Evolutionary conservation across 2,888 invertebrate species (phyloP), one percentile per base, ranked within the genome.

Genomic region (Apotomis capreana): DNA sequence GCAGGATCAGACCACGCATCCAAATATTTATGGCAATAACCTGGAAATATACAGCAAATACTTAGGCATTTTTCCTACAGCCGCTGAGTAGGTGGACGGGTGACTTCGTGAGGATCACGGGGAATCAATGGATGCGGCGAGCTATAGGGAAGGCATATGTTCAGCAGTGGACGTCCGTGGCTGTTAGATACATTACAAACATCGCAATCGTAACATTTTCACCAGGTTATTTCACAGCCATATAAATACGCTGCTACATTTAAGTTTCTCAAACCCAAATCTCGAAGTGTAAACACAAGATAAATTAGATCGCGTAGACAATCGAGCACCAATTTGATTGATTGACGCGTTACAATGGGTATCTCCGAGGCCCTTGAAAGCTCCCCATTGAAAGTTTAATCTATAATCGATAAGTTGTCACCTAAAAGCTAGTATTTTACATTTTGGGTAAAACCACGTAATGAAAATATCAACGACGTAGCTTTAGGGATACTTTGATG

Each of bases 371-470:
- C 67, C 52, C 70, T 59, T 40, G 10, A 26, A 70, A 74, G 67
- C 67, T 54, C 55, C 26, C 74, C 51, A 71, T 55, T 62, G 62
- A 72, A 74, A 63, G 75, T 74, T 73, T 79, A 79, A 79, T 78
- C 78, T 75, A 76, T 76, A 79, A 78, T 79, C 79, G 64, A 79
- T 79, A 79, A 52, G 61, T 68, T 68, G 70, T 57, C 63, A 68
- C 67, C 63, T 69, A 68, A 68, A 52, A 62, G 70, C 67, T 64
- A 74, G 62, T 57, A 58, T 55, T 68, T 69, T 67, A 40, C 62
- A 40, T 55, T 58, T 60, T 62, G 61, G 62, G 36, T 15, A 59
- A 40, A 59, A 13, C 54, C 40, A 52, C 54, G 15, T 61, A 62
- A 63, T 69, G 54, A 63, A 62, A 63, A 15, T 69, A 36, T 40